Conservation (phyloP, 2,888 invertebrate genomes). For the Dione vanillae region DNA sequence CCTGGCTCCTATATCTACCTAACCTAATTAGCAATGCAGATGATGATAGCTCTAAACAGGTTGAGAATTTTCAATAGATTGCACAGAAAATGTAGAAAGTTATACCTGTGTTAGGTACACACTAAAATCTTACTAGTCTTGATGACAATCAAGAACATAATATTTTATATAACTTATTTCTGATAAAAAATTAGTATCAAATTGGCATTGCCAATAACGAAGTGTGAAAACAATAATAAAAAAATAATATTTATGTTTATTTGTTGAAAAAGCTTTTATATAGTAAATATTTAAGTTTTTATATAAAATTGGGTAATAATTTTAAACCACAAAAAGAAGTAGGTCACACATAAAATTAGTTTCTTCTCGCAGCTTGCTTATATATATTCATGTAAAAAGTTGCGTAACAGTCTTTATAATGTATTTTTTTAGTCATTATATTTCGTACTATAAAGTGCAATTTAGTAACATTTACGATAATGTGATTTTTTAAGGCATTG, state of each 20-base stretch:
- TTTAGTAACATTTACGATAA: constrained; percentile 21
- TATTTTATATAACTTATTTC: too few species aligned
- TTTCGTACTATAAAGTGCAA: constrained; percentile 18
- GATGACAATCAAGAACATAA: too few species aligned
- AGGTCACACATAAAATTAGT: constrained; percentile 28
- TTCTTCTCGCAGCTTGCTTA: constrained; percentile 22
- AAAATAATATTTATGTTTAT: neutral
- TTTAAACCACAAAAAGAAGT: constrained; percentile 26
- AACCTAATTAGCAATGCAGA: too few species aligned
- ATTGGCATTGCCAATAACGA: neutral
- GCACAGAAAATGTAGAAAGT: too few species aligned
- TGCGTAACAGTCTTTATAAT: constrained; percentile 21
- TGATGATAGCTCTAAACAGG: too few species aligned
- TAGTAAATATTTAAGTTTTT: constrained; percentile 14
- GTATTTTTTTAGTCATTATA: constrained; percentile 24
- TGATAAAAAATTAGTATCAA: too few species aligned
- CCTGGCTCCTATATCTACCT: too few species aligned
- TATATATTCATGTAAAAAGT: constrained; percentile 31
- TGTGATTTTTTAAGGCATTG: neutral
- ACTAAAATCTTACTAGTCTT: too few species aligned
- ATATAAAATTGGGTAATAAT: constrained; percentile 18
- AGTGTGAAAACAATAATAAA: neutral
- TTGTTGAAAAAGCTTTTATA: neutral
- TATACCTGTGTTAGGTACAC: too few species aligned
- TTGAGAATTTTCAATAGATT: too few species aligned